Conservation (phyloP, 2,113 vertebrate species). For the Centropus bengalensis region DNA sequence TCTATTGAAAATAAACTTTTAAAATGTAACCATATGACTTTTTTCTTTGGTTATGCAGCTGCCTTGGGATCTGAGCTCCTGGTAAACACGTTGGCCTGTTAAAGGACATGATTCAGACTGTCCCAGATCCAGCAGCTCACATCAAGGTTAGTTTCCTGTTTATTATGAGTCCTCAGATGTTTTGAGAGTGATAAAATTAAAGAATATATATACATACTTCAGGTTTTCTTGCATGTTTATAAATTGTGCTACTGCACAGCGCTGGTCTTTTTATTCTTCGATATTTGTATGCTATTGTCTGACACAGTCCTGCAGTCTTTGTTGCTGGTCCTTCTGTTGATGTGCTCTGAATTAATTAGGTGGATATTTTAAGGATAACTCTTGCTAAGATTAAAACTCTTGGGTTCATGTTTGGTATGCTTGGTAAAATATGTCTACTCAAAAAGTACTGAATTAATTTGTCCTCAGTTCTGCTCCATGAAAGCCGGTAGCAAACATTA, state of each 20-base stretch:
- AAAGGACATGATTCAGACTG: slow-evolving; percentile 87
- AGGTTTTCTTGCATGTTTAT: neutral
- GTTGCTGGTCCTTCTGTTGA: neutral
- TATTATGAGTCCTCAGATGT: slow-evolving; percentile 31
- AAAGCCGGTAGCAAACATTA: neutral
- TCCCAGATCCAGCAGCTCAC: slow-evolving; percentile 82
- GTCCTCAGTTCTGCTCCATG: neutral
- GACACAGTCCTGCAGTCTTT: neutral
- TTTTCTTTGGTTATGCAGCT: slow-evolving; percentile 61
- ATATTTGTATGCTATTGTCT: neutral
- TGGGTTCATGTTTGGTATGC: neutral
- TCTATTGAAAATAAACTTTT: neutral
- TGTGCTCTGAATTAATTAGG: neutral
- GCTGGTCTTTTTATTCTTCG: neutral
- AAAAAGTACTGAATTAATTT: neutral
- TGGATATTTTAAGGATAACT: neutral
- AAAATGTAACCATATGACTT: neutral
- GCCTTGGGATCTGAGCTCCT: slow-evolving; percentile 56
- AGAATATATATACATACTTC: neutral
- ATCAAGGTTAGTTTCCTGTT: slow-evolving; percentile 79
- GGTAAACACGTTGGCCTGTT: slow-evolving; percentile 50
- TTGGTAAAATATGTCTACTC: neutral
- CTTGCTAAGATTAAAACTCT: neutral
- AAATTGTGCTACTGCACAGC: neutral
- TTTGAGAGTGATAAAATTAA: slow-evolving; percentile 9